A percentile compares a stretch with the other conserved stretches of the same genome.
phyloP scores from a whole-genome alignment of 2,797 vertebrate genomes.

The Catharus ustulatus region DNA sequence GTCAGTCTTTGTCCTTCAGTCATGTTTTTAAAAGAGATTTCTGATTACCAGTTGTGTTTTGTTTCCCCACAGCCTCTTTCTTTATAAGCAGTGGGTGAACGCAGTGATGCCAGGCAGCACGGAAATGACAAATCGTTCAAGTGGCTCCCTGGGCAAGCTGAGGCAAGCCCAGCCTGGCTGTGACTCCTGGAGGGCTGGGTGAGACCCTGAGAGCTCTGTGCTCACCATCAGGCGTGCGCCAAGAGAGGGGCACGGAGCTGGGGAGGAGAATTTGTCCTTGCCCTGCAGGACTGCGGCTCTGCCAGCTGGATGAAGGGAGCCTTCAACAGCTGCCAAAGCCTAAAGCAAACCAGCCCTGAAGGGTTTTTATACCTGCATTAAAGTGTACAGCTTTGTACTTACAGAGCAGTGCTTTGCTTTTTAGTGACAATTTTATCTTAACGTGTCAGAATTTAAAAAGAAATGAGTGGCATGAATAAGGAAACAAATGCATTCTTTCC shows the following conservation, averaged over 20 bases:
- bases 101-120: fast-evolving
- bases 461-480: background rate
- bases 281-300: background rate
- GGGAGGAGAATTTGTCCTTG: background rate
- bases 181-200: background rate
- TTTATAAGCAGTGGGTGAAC: fast-evolving
- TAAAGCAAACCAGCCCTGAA: background rate
- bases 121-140: background rate
- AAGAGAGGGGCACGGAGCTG: background rate
- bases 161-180: background rate
- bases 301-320: background rate
- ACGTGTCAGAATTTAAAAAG: background rate
- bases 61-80: background rate
- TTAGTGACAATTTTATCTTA: background rate
- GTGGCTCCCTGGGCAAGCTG: background rate
- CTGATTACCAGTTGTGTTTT: background rate
- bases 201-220: fast-evolving
- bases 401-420: background rate
- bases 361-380: background rate
- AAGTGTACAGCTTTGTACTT: background rate
- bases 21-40: background rate
- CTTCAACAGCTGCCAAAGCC: background rate
- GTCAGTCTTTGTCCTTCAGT: background rate
- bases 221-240: background rate
- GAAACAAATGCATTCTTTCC: conserved; percentile 3